Conservation (phyloP, 1,140 invertebrate species). For the Ephestia elutella region DNA sequence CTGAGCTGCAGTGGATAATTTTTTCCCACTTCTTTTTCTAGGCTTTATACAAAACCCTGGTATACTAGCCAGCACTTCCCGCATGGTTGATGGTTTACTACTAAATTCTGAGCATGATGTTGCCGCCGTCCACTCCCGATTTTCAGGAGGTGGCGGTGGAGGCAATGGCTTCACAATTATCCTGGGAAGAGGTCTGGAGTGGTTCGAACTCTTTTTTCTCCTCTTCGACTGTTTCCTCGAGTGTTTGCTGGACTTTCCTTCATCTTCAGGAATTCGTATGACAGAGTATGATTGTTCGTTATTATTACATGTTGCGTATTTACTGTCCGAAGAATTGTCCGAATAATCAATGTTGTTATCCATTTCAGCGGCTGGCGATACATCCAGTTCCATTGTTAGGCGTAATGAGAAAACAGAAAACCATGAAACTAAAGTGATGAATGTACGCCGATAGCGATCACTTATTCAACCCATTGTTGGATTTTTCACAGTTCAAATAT, state of each 20-base stretch:
- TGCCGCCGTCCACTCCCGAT: slow-evolving; percentile 64
- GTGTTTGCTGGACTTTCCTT: slow-evolving; percentile 62
- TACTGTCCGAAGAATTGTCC: slow-evolving; percentile 60
- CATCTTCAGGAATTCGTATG: slow-evolving; percentile 63
- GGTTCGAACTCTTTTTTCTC: slow-evolving; percentile 84
- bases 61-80: slow-evolving; percentile 90
- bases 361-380: slow-evolving; percentile 47
- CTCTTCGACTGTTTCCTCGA: slow-evolving; percentile 85
- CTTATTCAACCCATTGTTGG: slow-evolving; percentile 68
- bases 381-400: slow-evolving; percentile 61
- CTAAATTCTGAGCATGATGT: slow-evolving; percentile 52
- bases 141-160: slow-evolving; percentile 74
- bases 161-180: slow-evolving; percentile 83
- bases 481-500: slow-evolving; percentile 28
- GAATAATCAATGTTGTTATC: slow-evolving; percentile 60
- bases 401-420: slow-evolving; percentile 30
- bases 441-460: slow-evolving; percentile 57
- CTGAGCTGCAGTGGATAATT: slow-evolving; percentile 91
- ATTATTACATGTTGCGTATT: slow-evolving; percentile 56
- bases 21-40: slow-evolving; percentile 85
- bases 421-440: slow-evolving; percentile 39
- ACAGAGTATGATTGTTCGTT: slow-evolving; percentile 59
- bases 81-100: slow-evolving; percentile 82
- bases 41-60: slow-evolving; percentile 91
- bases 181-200: slow-evolving; percentile 78